Conservation (phyloP, 2,113 vertebrate species). For the Ovibos moschatus region DNA sequence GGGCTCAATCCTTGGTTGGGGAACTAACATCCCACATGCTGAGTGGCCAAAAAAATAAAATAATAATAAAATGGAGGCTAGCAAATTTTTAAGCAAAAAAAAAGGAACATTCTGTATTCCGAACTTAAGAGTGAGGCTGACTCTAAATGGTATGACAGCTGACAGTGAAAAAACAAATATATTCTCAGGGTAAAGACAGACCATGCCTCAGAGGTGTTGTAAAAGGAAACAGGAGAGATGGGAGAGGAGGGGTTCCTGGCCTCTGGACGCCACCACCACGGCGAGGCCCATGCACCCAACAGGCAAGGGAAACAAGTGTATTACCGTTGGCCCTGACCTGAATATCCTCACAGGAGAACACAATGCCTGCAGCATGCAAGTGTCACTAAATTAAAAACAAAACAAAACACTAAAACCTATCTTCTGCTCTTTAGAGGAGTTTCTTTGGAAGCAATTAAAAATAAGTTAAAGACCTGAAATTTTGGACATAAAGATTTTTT, state of each 20-base stretch:
- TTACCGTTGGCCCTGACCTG: no score
- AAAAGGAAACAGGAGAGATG: background rate
- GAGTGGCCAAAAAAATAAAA: background rate
- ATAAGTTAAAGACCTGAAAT: background rate
- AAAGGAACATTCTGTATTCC: background rate
- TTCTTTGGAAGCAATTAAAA: background rate
- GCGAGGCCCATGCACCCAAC: accelerated
- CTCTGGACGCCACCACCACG: background rate
- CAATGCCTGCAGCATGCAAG: background rate
- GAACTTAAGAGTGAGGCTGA: background rate
- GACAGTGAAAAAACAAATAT: background rate
- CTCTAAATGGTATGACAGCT: background rate
- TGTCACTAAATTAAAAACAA: background rate
- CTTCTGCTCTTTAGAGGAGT: background rate
- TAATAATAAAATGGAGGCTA: background rate
- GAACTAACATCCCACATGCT: background rate
- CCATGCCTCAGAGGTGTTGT: background rate
- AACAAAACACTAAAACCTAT: background rate
- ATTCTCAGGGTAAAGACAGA: background rate
- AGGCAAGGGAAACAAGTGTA: background rate
- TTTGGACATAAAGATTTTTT: background rate
- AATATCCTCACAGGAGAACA: background rate
- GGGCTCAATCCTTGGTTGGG: background rate
- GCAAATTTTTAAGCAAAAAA: background rate
- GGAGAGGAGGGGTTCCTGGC: accelerated